Evolutionary conservation across 2,888 invertebrate genomes (phyloP).

Genomic region (Apotomis betuletana): DNA sequence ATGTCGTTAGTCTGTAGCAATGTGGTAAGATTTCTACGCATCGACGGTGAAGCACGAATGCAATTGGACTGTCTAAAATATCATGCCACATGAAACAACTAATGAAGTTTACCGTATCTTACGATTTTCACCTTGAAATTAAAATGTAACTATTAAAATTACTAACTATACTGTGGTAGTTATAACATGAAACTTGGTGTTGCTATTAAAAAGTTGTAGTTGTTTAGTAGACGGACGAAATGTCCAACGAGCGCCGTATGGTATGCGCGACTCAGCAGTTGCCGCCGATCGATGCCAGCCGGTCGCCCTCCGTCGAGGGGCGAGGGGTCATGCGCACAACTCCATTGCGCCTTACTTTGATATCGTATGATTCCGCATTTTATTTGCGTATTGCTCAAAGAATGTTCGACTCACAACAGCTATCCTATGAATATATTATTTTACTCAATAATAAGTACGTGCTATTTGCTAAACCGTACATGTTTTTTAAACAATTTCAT

Average conservation of each 20-base stretch:
- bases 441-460: not conserved
- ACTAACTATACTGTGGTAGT: too few relatives aligned
- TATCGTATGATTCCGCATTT: constrained; percentile 48
- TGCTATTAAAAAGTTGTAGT: not conserved
- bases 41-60: too few relatives aligned
- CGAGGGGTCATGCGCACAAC: constrained; percentile 63
- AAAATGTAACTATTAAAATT: too few relatives aligned
- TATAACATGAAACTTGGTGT: not conserved
- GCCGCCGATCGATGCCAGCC: constrained; percentile 64
- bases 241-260: constrained; percentile 6
- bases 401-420: constrained; percentile 13
- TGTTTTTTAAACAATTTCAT: not conserved
- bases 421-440: constrained; percentile 11
- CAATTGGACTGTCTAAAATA: too few relatives aligned
- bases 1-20: too few relatives aligned
- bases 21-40: too few relatives aligned
- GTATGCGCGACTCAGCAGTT: constrained; percentile 45
- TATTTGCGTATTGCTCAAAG: constrained; percentile 48
- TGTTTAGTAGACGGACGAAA: not conserved
- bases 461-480: not conserved
- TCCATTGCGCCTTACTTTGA: constrained; percentile 62
- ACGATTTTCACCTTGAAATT: too few relatives aligned
- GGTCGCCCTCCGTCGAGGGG: constrained; percentile 57
- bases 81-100: too few relatives aligned
- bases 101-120: too few relatives aligned